A percentile compares a stretch with the other conserved stretches of the same genome.
Evolutionary conservation across 2,113 vertebrate species (phyloP).

Genomic region (Piaya cayana): DNA sequence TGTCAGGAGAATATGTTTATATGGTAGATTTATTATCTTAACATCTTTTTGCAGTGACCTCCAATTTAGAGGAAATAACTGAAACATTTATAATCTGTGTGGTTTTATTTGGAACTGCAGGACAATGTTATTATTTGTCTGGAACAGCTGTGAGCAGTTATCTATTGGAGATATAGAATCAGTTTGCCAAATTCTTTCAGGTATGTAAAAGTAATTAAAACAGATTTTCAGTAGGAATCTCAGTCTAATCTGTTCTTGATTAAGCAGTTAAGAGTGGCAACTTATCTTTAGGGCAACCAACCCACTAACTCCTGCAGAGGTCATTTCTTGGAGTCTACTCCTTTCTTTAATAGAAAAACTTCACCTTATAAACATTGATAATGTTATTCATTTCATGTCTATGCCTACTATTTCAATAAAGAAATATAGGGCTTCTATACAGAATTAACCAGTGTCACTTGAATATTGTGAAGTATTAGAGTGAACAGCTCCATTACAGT

Average conservation of each 20-base stretch:
- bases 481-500: neutral
- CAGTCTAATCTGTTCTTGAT: neutral
- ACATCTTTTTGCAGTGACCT: slow-evolving; percentile 80
- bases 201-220: neutral
- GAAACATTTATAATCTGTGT: slow-evolving; percentile 75
- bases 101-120: slow-evolving; percentile 15
- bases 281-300: neutral
- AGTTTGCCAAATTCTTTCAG: neutral
- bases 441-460: neutral
- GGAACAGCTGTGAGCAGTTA: neutral
- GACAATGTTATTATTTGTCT: neutral
- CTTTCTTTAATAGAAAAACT: neutral
- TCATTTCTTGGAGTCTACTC: neutral
- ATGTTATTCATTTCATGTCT: neutral
- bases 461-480: neutral
- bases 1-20: slow-evolving; percentile 75
- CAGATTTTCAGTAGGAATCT: neutral
- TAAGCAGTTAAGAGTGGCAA: neutral
- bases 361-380: neutral
- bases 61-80: slow-evolving; percentile 79
- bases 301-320: neutral
- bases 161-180: neutral
- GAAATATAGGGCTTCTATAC: neutral
- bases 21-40: slow-evolving; percentile 82
- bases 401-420: neutral